A percentile compares a stretch with the other conserved stretches of the same genome.
These are phyloP conservation scores for Bombus haemorrhoidalis DNA, from an alignment of 1,140 invertebrate species.

Conservation along the genomic window DNA sequence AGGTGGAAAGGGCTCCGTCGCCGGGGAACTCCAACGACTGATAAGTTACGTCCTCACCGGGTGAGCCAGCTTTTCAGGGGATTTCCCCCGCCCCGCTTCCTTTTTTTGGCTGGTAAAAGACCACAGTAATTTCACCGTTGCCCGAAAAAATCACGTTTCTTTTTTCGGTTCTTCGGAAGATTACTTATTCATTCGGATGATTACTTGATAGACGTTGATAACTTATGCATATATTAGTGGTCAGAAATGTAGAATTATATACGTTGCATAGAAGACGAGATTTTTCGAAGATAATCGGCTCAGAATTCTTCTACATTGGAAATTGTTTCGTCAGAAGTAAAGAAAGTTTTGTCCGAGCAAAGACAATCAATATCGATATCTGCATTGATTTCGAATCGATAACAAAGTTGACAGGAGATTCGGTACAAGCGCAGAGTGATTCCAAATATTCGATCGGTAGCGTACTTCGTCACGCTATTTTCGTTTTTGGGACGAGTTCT, in stretches of 20 bases:
- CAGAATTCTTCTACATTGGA: no score
- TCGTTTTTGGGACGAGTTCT: no score
- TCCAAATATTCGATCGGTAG: no score
- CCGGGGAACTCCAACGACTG: conserved; percentile 57
- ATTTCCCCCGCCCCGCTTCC: conserved; percentile 2
- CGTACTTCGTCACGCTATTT: no score
- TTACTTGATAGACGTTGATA: neutral
- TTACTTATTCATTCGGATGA: neutral
- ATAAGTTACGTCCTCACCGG: conserved; percentile 66
- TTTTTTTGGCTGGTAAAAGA: conserved; percentile 44
- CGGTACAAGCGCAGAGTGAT: no score
- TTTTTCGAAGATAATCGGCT: neutral
- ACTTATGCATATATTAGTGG: neutral
- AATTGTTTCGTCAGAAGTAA: no score
- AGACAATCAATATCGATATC: no score
- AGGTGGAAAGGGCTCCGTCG: conserved; percentile 64
- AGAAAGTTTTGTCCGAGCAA: no score
- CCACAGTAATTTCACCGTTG: conserved; percentile 44
- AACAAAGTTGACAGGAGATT: no score
- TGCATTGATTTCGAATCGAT: neutral
- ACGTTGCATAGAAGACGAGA: no score
- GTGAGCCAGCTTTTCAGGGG: conserved; percentile 50
- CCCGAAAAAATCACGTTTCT: conserved; percentile 18
- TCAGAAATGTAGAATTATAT: neutral
- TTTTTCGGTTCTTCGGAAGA: neutral